Base-by-base conservation (phyloP, 2,797 vertebrate species). In the Avahi laniger region DNA sequence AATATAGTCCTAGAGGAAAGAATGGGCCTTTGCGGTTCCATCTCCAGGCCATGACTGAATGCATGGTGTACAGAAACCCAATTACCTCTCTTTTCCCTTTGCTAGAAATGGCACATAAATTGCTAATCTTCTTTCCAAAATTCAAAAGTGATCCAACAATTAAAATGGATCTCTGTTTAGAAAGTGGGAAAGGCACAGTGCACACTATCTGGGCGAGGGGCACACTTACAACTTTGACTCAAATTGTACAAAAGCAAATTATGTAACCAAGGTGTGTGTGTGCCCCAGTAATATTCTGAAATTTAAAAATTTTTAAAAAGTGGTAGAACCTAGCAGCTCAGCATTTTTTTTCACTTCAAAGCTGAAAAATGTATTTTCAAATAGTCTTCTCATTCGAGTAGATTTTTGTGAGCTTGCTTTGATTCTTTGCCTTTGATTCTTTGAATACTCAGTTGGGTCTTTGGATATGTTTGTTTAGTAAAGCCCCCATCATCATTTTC, bases 341-440 rank as follows among this genome's bases (percentile, higher is more conserved):
- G 85, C 8, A 50, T 30, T 30, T 93, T 87, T 76, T 80, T 67
- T 79, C 54, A 79, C 85, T 93, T 96, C 76, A 82, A 95, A 93
- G 89, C 28, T 41, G 75, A 96, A 84, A 79, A 80, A 50, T 35
- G 52, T 46, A 41, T 84, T 94, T 94, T 70, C 82, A 78, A 72
- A 82, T 7, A 82, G 73, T 1, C 0, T 93, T 94, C 46, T 93
- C 35, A 65, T 89, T 95, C 88, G 17, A 92, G 61, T 84, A 92
- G 52, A n/a, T 22, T 93, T 97, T 50, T 81, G 22, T 80, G 91
- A 95, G 26, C 63, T 96, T 88, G 11, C 46, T 97, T 95, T 79
- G 65, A 94, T 88, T 93, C 43, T 83, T 67, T 89, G 65, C 59
- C 70, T 94, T 97, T 89, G 89, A 95, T 92, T 95, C 83, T 93